Evolutionary conservation across 2,888 invertebrate genomes (phyloP), one percentile per base, ranked within the genome.

Genomic region (Drosophila affinis): DNA sequence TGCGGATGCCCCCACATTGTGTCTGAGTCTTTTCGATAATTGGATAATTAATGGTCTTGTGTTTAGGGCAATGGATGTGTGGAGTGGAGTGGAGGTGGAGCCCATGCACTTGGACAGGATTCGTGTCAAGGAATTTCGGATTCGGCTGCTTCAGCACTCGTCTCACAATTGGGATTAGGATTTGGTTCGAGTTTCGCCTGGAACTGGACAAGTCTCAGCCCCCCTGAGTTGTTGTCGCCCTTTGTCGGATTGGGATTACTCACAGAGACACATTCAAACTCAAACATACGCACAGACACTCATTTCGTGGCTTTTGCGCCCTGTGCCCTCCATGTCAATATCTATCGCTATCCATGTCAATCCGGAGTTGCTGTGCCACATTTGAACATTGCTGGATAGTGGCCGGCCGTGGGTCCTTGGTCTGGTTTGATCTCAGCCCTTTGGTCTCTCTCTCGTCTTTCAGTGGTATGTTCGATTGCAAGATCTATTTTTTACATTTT

Each of bases 331-430:
- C n/a, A 9, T 54, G 39, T 61, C 49, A 54, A 67, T 81, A 57
- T 65, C 34, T 81, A 57, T 65, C 34, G 34, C 34, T 34, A 34
- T 34, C 34, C 53, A 74, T 63, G 44, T 56, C 48, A 74, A 39
- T 39, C 39, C 67, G 84, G 82, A 84, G 62, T 69, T 74, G 81
- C 79, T 63, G 63, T 70, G 72, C 80, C 77, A 77, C 81, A 79
- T 79, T 39, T 78, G 80, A 81, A 81, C 84, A 81, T 81, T 82
- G 82, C 58, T 84, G 85, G 83, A 84, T 78, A 81, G 78, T 81
- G 80, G 39, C 39, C n/a, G 39, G 39, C 39, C 39, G n/a, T 21
- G 60, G 75, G 65, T 82, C 78, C 80, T 75, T 80, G 78, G 59
- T 75, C 51, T 51, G 51, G 56, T 67, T 55, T 29, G 51, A 44